Conservation (phyloP, 2,113 vertebrate genomes). For the Lophotis ruficrista region DNA sequence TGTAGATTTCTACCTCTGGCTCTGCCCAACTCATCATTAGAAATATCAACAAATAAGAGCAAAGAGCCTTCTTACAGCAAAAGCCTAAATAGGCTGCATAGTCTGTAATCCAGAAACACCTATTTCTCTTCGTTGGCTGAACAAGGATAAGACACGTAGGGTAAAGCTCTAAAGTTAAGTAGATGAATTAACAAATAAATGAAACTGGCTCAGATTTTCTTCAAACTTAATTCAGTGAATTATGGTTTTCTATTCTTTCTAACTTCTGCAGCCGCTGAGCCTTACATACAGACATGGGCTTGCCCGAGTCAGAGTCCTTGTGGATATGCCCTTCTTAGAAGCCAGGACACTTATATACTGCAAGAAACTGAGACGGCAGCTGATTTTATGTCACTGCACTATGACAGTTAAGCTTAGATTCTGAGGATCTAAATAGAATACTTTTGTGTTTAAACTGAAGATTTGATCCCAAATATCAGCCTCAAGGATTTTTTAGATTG, state of each 20-base stretch:
- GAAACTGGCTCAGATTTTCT: neutral
- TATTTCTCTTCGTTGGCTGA: neutral
- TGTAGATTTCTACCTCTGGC: neutral
- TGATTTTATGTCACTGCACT: neutral
- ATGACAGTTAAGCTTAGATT: neutral
- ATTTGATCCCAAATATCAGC: neutral
- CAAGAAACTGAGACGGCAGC: neutral
- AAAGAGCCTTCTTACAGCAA: neutral
- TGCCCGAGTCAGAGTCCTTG: neutral
- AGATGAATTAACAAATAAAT: neutral
- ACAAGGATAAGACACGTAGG: accelerated
- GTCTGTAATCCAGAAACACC: neutral
- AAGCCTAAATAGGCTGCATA: neutral
- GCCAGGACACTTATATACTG: neutral
- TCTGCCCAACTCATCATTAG: neutral
- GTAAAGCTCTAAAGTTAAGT: neutral
- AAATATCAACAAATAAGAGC: neutral
- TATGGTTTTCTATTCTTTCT: neutral
- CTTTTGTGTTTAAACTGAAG: neutral
- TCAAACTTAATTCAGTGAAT: neutral
- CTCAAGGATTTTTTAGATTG: neutral
- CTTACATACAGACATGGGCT: accelerated
- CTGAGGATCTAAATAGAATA: neutral
- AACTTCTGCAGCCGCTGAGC: neutral
- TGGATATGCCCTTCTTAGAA: neutral